Evolutionary conservation across 2,113 vertebrate genomes (phyloP).

Genomic region (Nibea albiflora): DNA sequence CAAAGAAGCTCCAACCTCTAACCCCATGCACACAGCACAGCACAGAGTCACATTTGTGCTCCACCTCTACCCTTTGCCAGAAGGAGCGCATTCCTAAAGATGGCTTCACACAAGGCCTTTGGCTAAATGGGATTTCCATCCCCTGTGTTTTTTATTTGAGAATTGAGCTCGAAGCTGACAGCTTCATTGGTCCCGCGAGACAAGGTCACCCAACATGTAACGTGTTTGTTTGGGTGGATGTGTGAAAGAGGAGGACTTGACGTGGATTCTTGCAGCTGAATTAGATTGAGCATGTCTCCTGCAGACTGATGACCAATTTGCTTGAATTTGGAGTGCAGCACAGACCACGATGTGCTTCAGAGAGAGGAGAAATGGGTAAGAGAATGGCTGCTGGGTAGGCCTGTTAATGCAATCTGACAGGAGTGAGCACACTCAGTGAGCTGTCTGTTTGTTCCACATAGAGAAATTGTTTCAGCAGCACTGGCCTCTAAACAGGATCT

Average conservation of each 20-base stretch:
- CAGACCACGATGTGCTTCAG: conserved; percentile 22
- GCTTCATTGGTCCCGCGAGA: conserved; percentile 15
- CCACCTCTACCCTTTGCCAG: conserved; percentile 61
- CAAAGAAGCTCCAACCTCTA: conserved; percentile 28
- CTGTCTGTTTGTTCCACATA: conserved; percentile 76
- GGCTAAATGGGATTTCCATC: conserved; percentile 53
- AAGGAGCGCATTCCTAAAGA: conserved; percentile 57
- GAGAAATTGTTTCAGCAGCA: conserved; percentile 66
- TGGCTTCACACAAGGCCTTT: conserved; percentile 58
- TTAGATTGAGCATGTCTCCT: conserved; percentile 23
- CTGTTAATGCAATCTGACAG: conserved; percentile 81
- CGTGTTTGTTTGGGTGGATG: not conserved
- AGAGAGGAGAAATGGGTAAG: conserved; percentile 25
- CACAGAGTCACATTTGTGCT: conserved; percentile 61
- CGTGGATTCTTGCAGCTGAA: conserved; percentile 7
- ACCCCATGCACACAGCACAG: conserved; percentile 31
- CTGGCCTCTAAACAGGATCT: conserved; percentile 44
- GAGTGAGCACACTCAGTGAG: conserved; percentile 80
- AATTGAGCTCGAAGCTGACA: conserved; percentile 45
- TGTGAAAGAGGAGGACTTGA: not conserved
- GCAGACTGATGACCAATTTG: conserved; percentile 33
- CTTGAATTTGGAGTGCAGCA: conserved; percentile 36
- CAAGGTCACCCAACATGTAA: conserved; percentile 11
- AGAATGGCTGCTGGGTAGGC: conserved; percentile 45
- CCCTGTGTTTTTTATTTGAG: conserved; percentile 44